Evolutionary conservation across 1,140 invertebrate genomes (phyloP).

Genomic region (Neelides sp.): DNA sequence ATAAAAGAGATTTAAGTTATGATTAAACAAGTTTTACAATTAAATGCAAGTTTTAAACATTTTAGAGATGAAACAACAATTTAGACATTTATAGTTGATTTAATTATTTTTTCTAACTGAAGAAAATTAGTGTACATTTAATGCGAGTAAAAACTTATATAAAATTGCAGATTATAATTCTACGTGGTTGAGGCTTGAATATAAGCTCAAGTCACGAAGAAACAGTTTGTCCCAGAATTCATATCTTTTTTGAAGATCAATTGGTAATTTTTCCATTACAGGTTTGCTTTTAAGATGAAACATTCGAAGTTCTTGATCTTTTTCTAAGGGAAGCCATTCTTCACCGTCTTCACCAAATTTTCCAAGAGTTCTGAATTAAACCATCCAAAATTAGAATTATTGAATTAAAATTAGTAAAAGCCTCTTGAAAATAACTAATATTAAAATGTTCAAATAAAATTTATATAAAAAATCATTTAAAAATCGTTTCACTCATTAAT

Average conservation of each 20-base stretch:
- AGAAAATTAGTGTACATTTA: too few species aligned
- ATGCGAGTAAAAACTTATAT: too few species aligned
- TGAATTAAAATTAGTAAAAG: background rate
- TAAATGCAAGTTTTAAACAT: too few species aligned
- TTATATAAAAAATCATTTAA: background rate
- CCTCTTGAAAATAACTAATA: background rate
- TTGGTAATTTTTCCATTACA: constrained; percentile 2
- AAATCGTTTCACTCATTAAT: background rate
- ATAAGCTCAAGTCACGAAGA: too few species aligned
- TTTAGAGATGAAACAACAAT: too few species aligned
- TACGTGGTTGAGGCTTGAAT: too few species aligned
- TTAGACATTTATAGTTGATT: too few species aligned
- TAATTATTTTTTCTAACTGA: too few species aligned
- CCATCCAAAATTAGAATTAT: background rate
- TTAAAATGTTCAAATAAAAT: background rate
- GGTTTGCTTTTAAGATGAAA: constrained; percentile 4
- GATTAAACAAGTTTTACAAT: too few species aligned
- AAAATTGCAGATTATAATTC: too few species aligned
- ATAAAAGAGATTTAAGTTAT: too few species aligned
- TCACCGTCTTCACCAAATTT: constrained; percentile 1
- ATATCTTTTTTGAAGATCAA: background rate
- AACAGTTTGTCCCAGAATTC: constrained; percentile 18
- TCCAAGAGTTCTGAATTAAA: background rate
- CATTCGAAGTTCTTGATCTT: background rate
- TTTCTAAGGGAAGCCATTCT: background rate